A percentile compares a stretch with the other conserved stretches of the same genome.
phyloP scores from a whole-genome alignment of 2,888 invertebrate genomes.

The Megastigmus dorsalis region DNA sequence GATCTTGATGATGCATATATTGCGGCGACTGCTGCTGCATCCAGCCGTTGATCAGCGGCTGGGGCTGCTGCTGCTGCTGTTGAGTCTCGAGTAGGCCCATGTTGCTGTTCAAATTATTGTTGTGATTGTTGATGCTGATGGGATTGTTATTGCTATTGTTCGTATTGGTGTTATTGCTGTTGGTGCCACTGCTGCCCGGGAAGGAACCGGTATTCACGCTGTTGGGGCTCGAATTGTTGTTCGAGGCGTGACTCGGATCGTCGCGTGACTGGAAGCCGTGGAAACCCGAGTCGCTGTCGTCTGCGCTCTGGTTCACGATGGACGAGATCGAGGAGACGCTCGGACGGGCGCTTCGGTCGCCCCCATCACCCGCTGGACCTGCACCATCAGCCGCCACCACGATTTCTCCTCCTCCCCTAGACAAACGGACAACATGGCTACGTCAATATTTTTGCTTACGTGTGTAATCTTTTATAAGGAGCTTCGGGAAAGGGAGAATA shows the following conservation, averaged over 20 bases:
- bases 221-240: slow-evolving; percentile 70
- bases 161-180: slow-evolving; percentile 56
- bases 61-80: slow-evolving; percentile 54
- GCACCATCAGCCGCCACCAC: slow-evolving; percentile 63
- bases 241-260: slow-evolving; percentile 70
- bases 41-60: slow-evolving; percentile 66
- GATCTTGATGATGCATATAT: slow-evolving; percentile 62
- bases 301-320: slow-evolving; percentile 71
- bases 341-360: slow-evolving; percentile 69
- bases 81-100: slow-evolving; percentile 4
- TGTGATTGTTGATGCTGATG: slow-evolving; percentile 61
- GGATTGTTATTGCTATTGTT: slow-evolving; percentile 59
- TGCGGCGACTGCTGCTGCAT: slow-evolving; percentile 64
- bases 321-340: slow-evolving; percentile 73
- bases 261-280: slow-evolving; percentile 71
- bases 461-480: too few relatives aligned
- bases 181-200: slow-evolving; percentile 65
- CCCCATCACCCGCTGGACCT: slow-evolving; percentile 58
- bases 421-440: too few relatives aligned
- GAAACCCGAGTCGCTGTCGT: slow-evolving; percentile 74
- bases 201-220: slow-evolving; percentile 70
- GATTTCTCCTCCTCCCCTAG: slow-evolving; percentile 59
- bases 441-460: too few relatives aligned
- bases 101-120: slow-evolving; percentile 60
- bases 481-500: too few relatives aligned